Conservation (phyloP, 2,113 vertebrate genomes). For the Phalacrocorax carbo region DNA sequence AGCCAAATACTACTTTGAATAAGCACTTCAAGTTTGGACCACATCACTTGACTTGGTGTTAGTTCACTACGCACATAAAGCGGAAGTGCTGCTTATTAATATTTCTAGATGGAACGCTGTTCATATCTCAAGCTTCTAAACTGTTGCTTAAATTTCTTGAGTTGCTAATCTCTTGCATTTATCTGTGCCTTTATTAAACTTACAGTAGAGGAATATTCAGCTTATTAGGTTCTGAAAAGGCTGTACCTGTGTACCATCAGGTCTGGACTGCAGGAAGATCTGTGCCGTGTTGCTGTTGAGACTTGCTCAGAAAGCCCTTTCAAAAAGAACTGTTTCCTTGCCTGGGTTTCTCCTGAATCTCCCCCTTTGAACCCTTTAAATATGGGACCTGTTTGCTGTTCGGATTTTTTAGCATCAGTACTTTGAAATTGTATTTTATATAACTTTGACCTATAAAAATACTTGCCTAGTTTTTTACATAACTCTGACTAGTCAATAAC, state of each 20-base stretch:
- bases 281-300: background rate
- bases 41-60: background rate
- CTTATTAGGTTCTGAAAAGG: background rate
- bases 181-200: background rate
- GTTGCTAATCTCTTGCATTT: background rate
- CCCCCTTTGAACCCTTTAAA: background rate
- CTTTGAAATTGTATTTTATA: background rate
- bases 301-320: background rate
- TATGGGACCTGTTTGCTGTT: background rate
- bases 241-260: background rate
- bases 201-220: background rate
- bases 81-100: background rate
- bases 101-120: background rate
- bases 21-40: background rate
- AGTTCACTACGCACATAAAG: accelerated
- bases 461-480: background rate
- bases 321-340: background rate
- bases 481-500: background rate
- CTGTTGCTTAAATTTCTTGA: background rate
- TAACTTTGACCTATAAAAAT: background rate
- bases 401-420: background rate
- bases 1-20: background rate
- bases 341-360: background rate
- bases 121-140: background rate
- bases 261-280: background rate